Base-by-base conservation (phyloP, 2,888 invertebrate genomes). In the Aquatica leii region DNA sequence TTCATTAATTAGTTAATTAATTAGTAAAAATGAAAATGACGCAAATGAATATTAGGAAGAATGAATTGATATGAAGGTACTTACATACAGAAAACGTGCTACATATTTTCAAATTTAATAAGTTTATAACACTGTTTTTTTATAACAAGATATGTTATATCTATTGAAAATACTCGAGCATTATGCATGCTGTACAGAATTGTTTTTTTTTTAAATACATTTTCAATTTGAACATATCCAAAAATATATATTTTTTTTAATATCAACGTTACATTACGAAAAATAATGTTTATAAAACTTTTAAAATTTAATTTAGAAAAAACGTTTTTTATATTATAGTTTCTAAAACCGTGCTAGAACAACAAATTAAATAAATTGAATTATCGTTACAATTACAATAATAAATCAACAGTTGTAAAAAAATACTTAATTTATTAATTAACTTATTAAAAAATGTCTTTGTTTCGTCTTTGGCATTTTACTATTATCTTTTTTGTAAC, bases 121-220 rank as follows among this genome's bases (percentile, higher is more conserved):
- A 21, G 59, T 46, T 20, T 59, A 58, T 50, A 56, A 55, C 43
- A 56, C 62, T 57, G 49, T 37, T 49, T 20, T n/a, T 59, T 62
- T 65, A 68, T 71, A 76, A 76, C 74, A 72, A 77, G 78, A 78
- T 78, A 78, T 78, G 78, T 77, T 75, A 76, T 74, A 76, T 77
- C 77, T 77, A 77, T 76, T 76, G 74, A 74, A 74, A 65, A 56
- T 56, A 68, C 63, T 63, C 58, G 61, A 68, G 53, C 59, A 58
- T 40, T 59, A 53, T 2, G 31, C 31, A 59, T 56, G 41, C 59
- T 54, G 50, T 55, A 63, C 53, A 63, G 54, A 63, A 52, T 15
- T 52, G 34, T 48, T 54, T 41, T 46, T 41, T 31, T 46, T 34
- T 24, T 9, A 15, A 31, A 51, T 4, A 52, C 17, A 59, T 51